Base-by-base conservation (phyloP, 2,888 invertebrate genomes). In the Phania funesta region DNA sequence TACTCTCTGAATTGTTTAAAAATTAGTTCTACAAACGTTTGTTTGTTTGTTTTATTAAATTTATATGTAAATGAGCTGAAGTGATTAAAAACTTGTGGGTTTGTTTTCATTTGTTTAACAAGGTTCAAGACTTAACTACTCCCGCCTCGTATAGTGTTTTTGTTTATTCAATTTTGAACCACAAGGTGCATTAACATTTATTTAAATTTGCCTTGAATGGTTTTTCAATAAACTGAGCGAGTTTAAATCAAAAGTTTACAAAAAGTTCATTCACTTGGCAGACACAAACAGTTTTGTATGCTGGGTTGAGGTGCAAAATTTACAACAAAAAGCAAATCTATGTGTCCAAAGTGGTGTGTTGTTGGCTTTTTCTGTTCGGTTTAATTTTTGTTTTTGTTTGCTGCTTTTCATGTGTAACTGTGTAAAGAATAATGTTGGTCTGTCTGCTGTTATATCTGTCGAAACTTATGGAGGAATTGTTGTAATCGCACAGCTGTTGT, bases 181-280 rank as follows among this genome's bases (percentile, higher is more conserved):
- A 44, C 3, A 44, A 68, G 65, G 67, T 76, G 68, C 68, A 76
- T 76, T 76, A 68, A 76, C 60, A 68, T 76, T 76, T 76, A 76
- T 52, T 76, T 76, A 68, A 76, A 68, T 76, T 76, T 68, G 60
- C 60, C 68, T 76, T 60, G 76, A 76, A 76, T 76, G 67, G 58
- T 52, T 76, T 76, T 67, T 50, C 67, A 76, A 76, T 76, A 60
- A 68, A 68, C 22, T 60, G 24, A 60, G 38, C 29, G 29, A 67
- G 67, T 68, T 52, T 41, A 50, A 32, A 26, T 18, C 13, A 24
- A 68, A 68, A 76, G 60, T 76, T 76, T 38, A 65, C 44, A 26
- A 48, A 65, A 75, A 75, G 76, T 68, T 76, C 68, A 76, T 68
- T 76, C 60, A 76, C 76, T 68, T 58, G 58, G 48, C 35, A 54